Evolutionary conservation across 2,888 invertebrate genomes (phyloP), one percentile per base, ranked within the genome.

Genomic region (Diogma glabrata): DNA sequence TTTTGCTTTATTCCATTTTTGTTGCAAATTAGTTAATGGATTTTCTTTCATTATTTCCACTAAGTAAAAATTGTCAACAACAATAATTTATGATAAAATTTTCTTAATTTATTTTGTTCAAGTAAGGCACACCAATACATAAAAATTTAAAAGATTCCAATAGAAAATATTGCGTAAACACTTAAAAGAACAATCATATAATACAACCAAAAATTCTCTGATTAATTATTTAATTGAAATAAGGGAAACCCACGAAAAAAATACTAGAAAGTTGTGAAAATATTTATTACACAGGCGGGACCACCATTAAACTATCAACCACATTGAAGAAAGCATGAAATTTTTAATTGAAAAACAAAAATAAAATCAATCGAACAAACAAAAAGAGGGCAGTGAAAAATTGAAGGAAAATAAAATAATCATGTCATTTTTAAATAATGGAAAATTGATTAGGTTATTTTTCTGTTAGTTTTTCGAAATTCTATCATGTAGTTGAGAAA

Each of bases 11-110:
- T 43, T 43, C 22, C 22, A 20, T 19, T 40, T 40, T 40, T 19
- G 19, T 43, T 22, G 20, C 43, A 43, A 43, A 43, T 43, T 43
- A 43, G 43, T 43, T 43, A 43, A 43, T 43, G 22, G 43, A 43
- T 43, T 43, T 43, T 43, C 43, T 43, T 43, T 22, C n/a, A 22
- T 43, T 14, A 43, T 43, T 43, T 43, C 23, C 43, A 43, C n/a
- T 43, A 43, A 43, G 20, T 43, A 43, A 43, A 43, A 22, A 43
- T 43, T 43, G 43, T 43, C 43, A 43, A 43, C 43, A 23, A 20
- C 43, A 22, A n/a, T 43, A 43, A 43, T 43, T 43, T 43, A 43
- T 43, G 43, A 23, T 43, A 43, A 43, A n/a, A 22, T 43, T 43
- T 43, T 20, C 43, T 22, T 43, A 22, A 22, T 22, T 22, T 23